phyloP scores from a whole-genome alignment of 2,888 invertebrate genomes.

The Sthenelais limicola region DNA sequence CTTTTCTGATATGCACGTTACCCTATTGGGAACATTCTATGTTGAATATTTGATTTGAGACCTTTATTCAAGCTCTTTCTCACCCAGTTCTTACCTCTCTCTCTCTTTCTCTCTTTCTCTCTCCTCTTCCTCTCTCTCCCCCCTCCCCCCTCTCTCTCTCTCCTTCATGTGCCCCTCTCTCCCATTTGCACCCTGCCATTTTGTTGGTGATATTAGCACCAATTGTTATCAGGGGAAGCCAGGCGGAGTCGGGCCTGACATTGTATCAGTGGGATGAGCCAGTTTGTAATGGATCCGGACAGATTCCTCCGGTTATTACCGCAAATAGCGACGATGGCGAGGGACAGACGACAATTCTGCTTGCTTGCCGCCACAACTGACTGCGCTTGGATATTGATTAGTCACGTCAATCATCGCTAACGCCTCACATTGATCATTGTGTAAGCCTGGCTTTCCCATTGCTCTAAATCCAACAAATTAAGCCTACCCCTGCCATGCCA shows the following conservation, averaged over 20 bases:
- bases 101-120: neutral
- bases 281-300: too few species aligned
- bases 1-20: too few species aligned
- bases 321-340: too few species aligned
- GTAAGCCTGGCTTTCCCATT: conserved; percentile 36
- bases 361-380: too few species aligned
- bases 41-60: too few species aligned
- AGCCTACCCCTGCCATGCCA: conserved; percentile 11
- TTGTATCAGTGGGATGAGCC: too few species aligned
- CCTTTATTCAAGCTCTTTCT: neutral
- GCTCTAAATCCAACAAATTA: conserved; percentile 42
- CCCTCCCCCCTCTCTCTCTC: neutral
- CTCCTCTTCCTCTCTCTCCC: neutral
- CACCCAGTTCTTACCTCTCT: neutral
- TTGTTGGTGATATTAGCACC: too few species aligned
- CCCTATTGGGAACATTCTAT: too few species aligned
- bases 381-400: conserved; percentile 30
- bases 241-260: too few species aligned
- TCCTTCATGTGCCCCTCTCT: neutral
- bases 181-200: neutral
- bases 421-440: conserved; percentile 11
- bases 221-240: too few species aligned
- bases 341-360: too few species aligned
- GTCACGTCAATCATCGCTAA: conserved; percentile 20
- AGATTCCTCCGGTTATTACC: too few species aligned